Evolutionary conservation across 2,888 invertebrate genomes (phyloP).

Genomic region (Colletes collaris): DNA sequence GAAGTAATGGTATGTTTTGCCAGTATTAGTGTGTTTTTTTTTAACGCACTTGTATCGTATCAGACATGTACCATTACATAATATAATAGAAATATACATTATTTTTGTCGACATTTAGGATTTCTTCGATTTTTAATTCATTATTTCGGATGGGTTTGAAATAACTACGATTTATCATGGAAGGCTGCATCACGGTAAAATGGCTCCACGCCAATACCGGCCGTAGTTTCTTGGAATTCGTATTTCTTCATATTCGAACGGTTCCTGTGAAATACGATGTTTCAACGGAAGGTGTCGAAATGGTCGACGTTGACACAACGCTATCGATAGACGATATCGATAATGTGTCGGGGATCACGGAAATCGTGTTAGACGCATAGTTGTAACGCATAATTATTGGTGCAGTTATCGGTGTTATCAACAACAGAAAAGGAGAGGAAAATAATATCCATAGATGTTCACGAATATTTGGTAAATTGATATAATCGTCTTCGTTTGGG

Average conservation of each 20-base stretch:
- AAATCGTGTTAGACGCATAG: constrained; percentile 1
- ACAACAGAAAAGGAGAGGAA: neutral
- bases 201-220: neutral
- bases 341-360: neutral
- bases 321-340: constrained; percentile 31
- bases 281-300: constrained; percentile 23
- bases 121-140: neutral
- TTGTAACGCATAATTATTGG: constrained; percentile 1
- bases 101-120: neutral
- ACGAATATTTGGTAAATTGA: neutral
- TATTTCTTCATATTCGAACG: too few species aligned
- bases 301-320: neutral
- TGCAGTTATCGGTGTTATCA: neutral
- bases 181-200: constrained; percentile 7
- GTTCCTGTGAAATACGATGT: neutral
- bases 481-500: neutral
- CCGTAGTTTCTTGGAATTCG: neutral
- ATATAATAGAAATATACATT: too few species aligned
- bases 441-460: neutral
- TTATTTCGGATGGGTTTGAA: neutral
- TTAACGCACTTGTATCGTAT: neutral
- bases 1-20: too few species aligned
- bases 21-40: too few species aligned
- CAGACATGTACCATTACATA: neutral
- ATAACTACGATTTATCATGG: neutral